These are phyloP conservation scores for Oreotrochilus melanogaster DNA, from an alignment of 2,113 vertebrate species.

Conservation along the genomic window DNA sequence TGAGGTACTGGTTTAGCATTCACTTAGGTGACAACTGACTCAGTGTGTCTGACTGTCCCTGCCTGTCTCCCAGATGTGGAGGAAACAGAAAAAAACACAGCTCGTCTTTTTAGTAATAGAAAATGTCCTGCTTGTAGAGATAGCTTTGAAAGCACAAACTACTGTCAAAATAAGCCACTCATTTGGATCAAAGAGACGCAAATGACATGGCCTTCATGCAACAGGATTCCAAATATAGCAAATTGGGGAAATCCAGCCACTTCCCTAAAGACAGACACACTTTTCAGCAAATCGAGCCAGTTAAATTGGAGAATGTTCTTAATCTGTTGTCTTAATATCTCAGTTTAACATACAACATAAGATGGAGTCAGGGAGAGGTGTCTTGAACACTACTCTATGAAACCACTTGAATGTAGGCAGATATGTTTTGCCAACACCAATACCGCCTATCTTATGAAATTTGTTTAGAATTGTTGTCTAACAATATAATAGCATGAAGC, in stretches of 20 bases:
- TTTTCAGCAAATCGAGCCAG: not conserved
- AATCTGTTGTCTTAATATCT: not conserved
- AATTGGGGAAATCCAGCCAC: not conserved
- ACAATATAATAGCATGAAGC: not conserved
- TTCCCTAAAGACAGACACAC: not conserved
- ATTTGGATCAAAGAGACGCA: rapidly evolving
- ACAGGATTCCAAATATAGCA: not conserved
- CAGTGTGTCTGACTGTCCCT: not conserved
- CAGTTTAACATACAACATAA: not conserved
- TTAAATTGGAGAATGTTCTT: not conserved
- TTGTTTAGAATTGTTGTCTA: not conserved
- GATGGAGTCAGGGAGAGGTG: not conserved
- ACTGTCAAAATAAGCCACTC: not conserved
- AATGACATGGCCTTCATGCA: not conserved
- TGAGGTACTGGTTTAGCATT: not conserved
- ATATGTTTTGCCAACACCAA: not conserved
- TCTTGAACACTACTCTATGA: not conserved
- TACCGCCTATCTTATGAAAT: not conserved
- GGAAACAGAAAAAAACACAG: not conserved
- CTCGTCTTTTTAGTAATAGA: not conserved
- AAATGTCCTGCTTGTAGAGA: not conserved
- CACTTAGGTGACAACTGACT: not conserved
- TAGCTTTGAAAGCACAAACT: not conserved
- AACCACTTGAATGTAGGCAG: not conserved
- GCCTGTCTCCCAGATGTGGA: not conserved